Base-by-base conservation (phyloP, 2,888 invertebrate genomes). In the Pollenia angustigena region DNA sequence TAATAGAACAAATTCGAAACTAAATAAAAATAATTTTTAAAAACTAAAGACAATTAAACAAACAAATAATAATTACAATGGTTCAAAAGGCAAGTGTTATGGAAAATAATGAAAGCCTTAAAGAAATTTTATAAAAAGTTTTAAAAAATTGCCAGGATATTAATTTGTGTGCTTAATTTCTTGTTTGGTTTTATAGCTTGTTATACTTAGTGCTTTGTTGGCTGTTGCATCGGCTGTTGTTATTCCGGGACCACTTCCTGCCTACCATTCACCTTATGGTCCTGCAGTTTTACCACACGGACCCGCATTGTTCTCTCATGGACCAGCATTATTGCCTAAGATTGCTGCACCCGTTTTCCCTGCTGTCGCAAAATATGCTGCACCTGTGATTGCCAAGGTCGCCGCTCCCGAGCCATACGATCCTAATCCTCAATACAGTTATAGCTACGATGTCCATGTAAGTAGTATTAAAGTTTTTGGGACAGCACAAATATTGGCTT, bases 391-490 rank as follows among this genome's bases (percentile, higher is more conserved):
- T 23, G 87, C 88, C 23, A 88, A 88, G 12, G 88, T 88, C 16
- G 88, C 88, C 9, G 88, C 86, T n/a, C 89, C 89, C 23, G 88
- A 90, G 58, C 90, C 90, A 23, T 88, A 89, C 89, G 94, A 94
- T 91, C 94, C 95, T 54, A 94, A 94, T 92, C 94, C 94, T 76
- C 94, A 94, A 89, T 95, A 95, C 92, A 94, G 94, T 88, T 95
- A 93, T 92, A 94, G 94, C 87, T 95, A 95, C 88, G 94, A 94
- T 90, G 94, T 95, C 58, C 94, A 95, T 90, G 95, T 93, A 85
- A 92, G 92, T 92, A 92, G 92, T 92, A 68, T 56, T n/a, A 14
- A 7, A 14, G 16, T 54, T 7, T 16, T 54, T 18, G 8, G 32
- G 32, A 32, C 32, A 32, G 6, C 32, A 32, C 0, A 32, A 32